These are phyloP conservation scores for Sitobion miscanthi DNA, from an alignment of 1,140 invertebrate species.

Conservation along the genomic window DNA sequence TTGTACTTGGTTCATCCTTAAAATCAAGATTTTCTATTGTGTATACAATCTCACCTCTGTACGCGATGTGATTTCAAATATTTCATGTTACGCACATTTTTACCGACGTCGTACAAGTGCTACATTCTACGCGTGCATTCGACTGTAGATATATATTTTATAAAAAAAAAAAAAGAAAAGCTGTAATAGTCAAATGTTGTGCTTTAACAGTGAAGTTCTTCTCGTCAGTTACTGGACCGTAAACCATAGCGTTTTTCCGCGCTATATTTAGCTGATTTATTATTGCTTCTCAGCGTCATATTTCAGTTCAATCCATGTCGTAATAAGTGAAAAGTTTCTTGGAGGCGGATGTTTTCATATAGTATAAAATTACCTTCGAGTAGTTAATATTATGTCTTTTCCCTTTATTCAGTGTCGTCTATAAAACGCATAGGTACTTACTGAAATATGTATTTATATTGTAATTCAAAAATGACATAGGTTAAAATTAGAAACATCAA, in stretches of 20 bases:
- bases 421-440: too few species aligned
- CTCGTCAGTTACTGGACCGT: neutral
- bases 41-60: neutral
- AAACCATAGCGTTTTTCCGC: neutral
- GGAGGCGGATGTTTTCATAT: neutral
- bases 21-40: neutral
- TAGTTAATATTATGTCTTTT: neutral
- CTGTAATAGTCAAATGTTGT: neutral
- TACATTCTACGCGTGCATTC: neutral
- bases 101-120: neutral
- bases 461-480: too few species aligned
- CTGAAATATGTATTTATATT: too few species aligned
- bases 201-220: neutral
- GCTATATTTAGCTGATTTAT: neutral
- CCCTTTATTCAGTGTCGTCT: neutral
- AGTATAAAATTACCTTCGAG: neutral
- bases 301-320: neutral
- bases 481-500: too few species aligned
- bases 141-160: neutral
- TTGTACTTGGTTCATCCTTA: neutral
- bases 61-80: neutral
- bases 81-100: neutral
- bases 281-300: neutral
- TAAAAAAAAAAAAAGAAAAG: neutral
- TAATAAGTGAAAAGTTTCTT: neutral